Evolutionary conservation across 2,888 invertebrate genomes (phyloP).

Genomic region (Tachystola acroxantha): DNA sequence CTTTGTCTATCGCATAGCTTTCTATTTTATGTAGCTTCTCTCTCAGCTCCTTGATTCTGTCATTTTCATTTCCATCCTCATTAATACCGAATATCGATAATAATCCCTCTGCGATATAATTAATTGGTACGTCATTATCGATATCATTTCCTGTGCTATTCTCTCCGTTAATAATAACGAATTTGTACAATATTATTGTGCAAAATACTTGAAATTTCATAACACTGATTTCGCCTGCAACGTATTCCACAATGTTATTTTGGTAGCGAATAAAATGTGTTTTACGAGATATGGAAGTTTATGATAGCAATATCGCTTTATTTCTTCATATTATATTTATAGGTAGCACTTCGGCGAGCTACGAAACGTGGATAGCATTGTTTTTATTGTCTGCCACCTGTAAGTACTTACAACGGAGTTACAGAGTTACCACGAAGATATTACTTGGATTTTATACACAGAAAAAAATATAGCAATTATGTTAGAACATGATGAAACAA

Average conservation of each 20-base stretch:
- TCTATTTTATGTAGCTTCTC: constrained; percentile 44
- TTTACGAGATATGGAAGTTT: constrained; percentile 1
- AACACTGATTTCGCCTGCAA: not conserved
- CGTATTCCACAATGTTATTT: not conserved
- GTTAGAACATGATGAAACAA: too few species aligned
- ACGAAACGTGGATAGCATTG: too few species aligned
- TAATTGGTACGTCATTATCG: not conserved
- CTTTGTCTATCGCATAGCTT: constrained; percentile 39
- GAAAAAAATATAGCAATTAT: too few species aligned
- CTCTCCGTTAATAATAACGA: not conserved
- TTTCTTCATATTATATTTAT: constrained; percentile 1
- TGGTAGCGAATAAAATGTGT: not conserved
- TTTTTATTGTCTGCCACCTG: too few species aligned
- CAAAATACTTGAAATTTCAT: not conserved
- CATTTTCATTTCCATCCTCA: constrained; percentile 15
- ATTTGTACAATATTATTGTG: not conserved
- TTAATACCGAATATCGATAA: constrained; percentile 21
- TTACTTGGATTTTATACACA: too few species aligned
- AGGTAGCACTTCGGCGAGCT: not conserved
- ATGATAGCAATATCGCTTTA: not conserved
- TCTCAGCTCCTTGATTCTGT: constrained; percentile 41
- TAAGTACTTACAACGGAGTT: too few species aligned
- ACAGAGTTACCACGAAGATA: too few species aligned
- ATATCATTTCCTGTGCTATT: not conserved
- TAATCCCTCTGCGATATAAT: constrained; percentile 28